phyloP scores from a whole-genome alignment of 2,113 vertebrate genomes.

The Sinocyclocheilus rhinocerous region DNA sequence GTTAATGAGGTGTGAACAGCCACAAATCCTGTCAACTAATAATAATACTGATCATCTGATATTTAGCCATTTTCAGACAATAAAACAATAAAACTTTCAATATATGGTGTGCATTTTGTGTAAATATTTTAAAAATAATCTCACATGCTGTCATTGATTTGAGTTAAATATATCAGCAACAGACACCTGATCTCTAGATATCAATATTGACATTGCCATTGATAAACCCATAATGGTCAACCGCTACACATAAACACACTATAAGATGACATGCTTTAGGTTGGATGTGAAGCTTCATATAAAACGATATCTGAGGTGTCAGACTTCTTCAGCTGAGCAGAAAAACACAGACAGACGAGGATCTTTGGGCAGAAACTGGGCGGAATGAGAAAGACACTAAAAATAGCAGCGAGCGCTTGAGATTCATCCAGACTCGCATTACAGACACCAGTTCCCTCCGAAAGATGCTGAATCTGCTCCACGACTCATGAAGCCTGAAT shows the following conservation, averaged over 20 bases:
- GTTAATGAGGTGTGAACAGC: neutral
- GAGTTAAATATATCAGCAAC: too few species aligned
- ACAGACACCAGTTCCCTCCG: neutral
- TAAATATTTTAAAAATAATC: neutral
- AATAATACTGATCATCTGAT: neutral
- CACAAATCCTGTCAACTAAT: neutral
- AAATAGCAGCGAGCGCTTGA: too few species aligned
- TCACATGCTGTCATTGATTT: too few species aligned
- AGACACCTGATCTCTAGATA: neutral
- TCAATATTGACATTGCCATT: neutral
- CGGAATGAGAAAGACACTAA: too few species aligned
- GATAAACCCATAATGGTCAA: neutral
- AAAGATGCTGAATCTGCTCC: too few species aligned
- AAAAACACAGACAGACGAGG: too few species aligned
- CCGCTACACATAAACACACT: neutral
- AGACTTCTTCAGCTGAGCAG: too few species aligned
- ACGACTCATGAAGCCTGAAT: too few species aligned
- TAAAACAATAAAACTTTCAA: neutral
- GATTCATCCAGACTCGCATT: too few species aligned
- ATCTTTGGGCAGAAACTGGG: too few species aligned
- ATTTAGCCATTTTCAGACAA: neutral
- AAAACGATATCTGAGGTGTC: neutral
- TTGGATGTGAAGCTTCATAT: neutral
- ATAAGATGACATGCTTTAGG: neutral
- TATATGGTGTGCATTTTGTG: neutral